Percentiles rank a stretch among this genome's conserved stretches.
Conservation (phyloP, 2,888 invertebrate genomes). For the Conomelus anceps region DNA sequence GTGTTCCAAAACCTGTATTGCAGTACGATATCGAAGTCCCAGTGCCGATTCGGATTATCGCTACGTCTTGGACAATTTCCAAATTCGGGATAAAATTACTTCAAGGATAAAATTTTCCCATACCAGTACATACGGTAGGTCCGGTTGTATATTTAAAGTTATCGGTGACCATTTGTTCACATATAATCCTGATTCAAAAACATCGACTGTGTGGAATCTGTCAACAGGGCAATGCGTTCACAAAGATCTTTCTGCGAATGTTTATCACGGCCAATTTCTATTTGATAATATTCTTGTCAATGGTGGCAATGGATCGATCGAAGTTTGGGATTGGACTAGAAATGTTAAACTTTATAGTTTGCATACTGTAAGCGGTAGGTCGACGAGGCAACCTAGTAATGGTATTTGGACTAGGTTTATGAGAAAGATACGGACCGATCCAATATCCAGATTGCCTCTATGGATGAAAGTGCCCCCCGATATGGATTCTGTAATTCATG, state of each 20-base stretch:
- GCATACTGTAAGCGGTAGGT: background rate
- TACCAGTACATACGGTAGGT: too few species aligned
- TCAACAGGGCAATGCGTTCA: background rate
- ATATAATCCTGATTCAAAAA: background rate
- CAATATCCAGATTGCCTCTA: background rate
- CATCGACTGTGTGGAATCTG: background rate
- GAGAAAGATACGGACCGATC: background rate
- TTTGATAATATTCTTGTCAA: background rate
- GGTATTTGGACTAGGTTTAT: background rate
- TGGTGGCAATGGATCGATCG: background rate
- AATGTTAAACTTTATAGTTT: background rate
- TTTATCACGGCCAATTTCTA: background rate
- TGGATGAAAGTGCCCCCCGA: too few species aligned
- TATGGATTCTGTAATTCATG: too few species aligned
- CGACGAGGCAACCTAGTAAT: background rate
- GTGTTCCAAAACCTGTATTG: too few species aligned
- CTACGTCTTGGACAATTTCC: background rate
- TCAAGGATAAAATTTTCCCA: too few species aligned
- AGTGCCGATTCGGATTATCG: too few species aligned
- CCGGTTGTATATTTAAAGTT: background rate
- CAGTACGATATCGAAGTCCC: too few species aligned
- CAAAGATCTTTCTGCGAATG: background rate
- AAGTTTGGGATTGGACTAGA: background rate
- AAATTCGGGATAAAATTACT: background rate
- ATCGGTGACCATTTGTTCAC: background rate